Conservation (phyloP, 2,797 vertebrate genomes). For the Poeciliopsis turneri region DNA sequence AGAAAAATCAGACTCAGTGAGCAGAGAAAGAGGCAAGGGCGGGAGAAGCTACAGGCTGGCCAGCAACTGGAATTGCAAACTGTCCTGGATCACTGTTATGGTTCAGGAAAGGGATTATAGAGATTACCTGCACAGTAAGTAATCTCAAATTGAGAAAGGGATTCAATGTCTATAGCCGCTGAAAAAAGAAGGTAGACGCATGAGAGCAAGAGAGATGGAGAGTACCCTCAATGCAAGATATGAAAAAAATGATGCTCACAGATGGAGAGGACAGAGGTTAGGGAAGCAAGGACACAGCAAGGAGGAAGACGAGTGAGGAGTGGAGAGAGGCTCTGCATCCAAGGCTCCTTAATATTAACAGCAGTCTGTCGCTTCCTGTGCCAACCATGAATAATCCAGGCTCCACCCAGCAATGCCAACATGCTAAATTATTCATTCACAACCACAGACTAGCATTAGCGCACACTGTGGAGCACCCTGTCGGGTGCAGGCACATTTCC, state of each 20-base stretch:
- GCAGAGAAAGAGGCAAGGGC: constrained; percentile 24
- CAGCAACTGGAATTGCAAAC: constrained; percentile 29
- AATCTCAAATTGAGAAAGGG: constrained; percentile 38
- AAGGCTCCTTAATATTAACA: constrained; percentile 57
- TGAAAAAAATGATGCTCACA: constrained; percentile 23
- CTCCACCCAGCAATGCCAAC: constrained; percentile 59
- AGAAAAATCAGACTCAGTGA: constrained; percentile 36
- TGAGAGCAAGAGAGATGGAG: neutral
- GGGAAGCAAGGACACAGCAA: constrained; percentile 18
- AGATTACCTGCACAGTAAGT: constrained; percentile 40
- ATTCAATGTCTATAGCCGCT: neutral
- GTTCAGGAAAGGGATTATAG: constrained; percentile 47
- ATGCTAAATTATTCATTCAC: constrained; percentile 72
- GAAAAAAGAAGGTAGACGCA: constrained; percentile 5
- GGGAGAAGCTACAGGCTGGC: constrained; percentile 12
- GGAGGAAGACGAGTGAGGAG: constrained; percentile 13
- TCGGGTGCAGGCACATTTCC: constrained; percentile 30
- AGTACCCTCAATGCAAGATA: constrained; percentile 5
- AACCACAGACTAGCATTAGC: constrained; percentile 67
- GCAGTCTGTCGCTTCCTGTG: constrained; percentile 56
- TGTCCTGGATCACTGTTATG: constrained; percentile 18
- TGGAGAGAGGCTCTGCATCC: constrained; percentile 11
- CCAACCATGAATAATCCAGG: constrained; percentile 74
- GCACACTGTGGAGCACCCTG: constrained; percentile 26
- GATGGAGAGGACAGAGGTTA: constrained; percentile 50